phyloP scores from a whole-genome alignment of 2,888 invertebrate species.

The Zhuqinia jingwanae region DNA sequence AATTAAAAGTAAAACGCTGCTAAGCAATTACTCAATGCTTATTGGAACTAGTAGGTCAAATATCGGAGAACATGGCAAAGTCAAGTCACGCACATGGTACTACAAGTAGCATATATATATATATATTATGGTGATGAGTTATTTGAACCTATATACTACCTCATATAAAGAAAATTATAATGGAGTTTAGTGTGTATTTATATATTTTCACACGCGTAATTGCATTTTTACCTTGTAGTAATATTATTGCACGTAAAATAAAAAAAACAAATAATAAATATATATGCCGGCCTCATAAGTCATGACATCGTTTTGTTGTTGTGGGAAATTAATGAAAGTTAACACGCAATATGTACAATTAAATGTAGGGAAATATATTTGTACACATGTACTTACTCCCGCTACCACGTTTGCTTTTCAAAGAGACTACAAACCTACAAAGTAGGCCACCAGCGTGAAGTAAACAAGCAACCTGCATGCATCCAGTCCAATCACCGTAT shows the following conservation, averaged over 20 bases:
- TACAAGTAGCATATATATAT: not conserved
- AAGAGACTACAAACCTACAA: not conserved
- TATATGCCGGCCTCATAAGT: not conserved
- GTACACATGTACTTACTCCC: not conserved
- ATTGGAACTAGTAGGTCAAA: constrained; percentile 35
- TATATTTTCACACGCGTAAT: not conserved
- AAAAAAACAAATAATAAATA: too few relatives aligned
- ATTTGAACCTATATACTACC: too few relatives aligned
- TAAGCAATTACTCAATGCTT: constrained; percentile 4
- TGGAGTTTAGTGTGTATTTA: not conserved
- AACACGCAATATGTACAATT: constrained; percentile 40
- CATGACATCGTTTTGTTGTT: not conserved
- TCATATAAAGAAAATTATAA: constrained; percentile 2
- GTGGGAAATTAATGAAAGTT: constrained; percentile 46
- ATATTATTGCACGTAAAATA: too few relatives aligned
- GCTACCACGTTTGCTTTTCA: not conserved
- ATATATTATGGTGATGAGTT: not conserved
- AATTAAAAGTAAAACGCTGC: not conserved
- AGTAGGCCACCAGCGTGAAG: constrained; percentile 2
- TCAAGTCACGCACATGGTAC: not conserved
- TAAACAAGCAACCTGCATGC: not conserved
- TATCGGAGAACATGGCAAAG: constrained; percentile 4
- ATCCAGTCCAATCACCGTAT: not conserved
- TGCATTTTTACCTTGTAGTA: not conserved
- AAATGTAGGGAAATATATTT: not conserved